phyloP scores from a whole-genome alignment of 2,113 vertebrate genomes.

The Phalacrocorax pelagicus region DNA sequence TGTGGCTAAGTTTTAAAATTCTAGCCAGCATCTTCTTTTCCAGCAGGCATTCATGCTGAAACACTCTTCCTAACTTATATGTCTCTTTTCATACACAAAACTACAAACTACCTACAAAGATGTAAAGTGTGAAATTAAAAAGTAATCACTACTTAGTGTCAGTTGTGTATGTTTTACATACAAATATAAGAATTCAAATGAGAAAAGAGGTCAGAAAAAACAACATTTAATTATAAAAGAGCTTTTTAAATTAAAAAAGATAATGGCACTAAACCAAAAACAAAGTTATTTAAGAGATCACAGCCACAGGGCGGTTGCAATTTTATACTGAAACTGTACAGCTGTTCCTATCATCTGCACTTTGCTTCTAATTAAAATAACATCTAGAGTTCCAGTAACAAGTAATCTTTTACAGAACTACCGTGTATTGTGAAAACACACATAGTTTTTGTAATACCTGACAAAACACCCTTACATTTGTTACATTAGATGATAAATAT shows the following conservation, averaged over 20 bases:
- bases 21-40: background rate
- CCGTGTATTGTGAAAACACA: conserved; percentile 40
- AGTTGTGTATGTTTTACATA: background rate
- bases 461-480: background rate
- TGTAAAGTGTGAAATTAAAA: background rate
- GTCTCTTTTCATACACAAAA: conserved; percentile 11
- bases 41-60: background rate
- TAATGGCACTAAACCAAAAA: conserved; percentile 76
- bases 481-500: conserved; percentile 49
- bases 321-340: conserved; percentile 39
- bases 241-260: conserved; percentile 68
- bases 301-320: conserved; percentile 56
- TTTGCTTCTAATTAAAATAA: conserved; percentile 56
- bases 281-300: conserved; percentile 51
- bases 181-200: conserved; percentile 42
- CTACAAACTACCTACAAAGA: background rate
- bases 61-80: background rate
- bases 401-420: conserved; percentile 39
- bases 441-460: background rate
- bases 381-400: conserved; percentile 41
- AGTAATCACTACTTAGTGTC: background rate
- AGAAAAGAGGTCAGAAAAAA: conserved; percentile 69
- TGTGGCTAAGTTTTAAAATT: background rate
- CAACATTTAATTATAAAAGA: conserved; percentile 75
- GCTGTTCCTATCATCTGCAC: conserved; percentile 43